Percentiles rank a stretch among this genome's conserved stretches.
Conservation (phyloP, 35 echinoderm and acorn worm species). For the Ophiothrix spiculata region DNA sequence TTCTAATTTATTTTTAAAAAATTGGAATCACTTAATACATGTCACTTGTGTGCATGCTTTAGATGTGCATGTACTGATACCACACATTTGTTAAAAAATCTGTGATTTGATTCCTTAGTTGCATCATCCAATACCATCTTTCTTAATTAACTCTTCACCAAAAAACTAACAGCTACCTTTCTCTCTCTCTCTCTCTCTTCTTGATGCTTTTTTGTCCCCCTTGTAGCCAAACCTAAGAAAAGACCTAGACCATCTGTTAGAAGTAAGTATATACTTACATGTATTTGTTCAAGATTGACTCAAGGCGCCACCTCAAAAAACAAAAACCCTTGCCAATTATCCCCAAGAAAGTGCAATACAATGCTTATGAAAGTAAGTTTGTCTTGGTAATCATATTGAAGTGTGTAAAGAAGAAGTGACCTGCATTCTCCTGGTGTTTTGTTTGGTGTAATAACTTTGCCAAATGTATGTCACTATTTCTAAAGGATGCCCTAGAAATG, state of each 20-base stretch:
- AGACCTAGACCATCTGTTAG: slow-evolving; percentile 7
- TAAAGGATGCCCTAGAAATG: too few relatives aligned
- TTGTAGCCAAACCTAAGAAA: slow-evolving; percentile 7
- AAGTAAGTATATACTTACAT: slow-evolving; percentile 11
- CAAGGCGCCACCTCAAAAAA: neutral
- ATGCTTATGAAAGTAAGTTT: neutral
- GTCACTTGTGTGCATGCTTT: too few relatives aligned
- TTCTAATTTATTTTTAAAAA: too few relatives aligned
- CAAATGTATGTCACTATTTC: too few relatives aligned
- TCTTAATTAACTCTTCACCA: too few relatives aligned
- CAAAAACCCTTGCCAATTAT: neutral
- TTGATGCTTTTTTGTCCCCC: neutral
- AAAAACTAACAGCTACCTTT: neutral
- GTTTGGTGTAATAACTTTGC: neutral
- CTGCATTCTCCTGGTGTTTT: neutral
- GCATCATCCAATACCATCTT: too few relatives aligned
- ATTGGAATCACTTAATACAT: too few relatives aligned
- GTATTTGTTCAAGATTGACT: too few relatives aligned
- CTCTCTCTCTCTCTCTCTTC: neutral
- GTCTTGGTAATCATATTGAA: neutral
- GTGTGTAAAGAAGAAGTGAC: neutral
- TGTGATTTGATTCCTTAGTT: too few relatives aligned
- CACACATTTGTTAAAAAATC: too few relatives aligned
- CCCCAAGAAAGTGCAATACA: neutral
- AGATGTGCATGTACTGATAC: too few relatives aligned